Percentiles rank a stretch among this genome's conserved stretches.
phyloP scores from a whole-genome alignment of 2,888 invertebrate species.

The Saturnia pavonia region DNA sequence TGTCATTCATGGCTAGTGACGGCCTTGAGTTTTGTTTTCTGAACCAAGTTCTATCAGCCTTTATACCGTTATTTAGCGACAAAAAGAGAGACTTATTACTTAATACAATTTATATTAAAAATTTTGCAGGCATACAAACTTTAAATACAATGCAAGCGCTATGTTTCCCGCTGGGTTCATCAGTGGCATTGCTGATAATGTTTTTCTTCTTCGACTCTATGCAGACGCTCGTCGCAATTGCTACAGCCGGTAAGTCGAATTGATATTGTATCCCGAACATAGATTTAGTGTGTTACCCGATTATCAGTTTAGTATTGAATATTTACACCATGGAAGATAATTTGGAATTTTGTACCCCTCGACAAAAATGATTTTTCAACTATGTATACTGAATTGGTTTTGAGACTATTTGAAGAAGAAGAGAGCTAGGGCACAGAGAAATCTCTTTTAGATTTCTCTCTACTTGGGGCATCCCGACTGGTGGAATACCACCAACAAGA shows the following conservation, averaged over 20 bases:
- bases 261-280: neutral
- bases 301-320: neutral
- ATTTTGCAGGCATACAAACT: constrained; percentile 89
- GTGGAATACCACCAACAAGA: no score
- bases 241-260: constrained; percentile 94
- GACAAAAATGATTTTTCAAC: no score
- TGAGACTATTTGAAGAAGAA: no score
- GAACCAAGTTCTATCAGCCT: no score
- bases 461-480: no score
- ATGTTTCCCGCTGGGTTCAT: constrained; percentile 97
- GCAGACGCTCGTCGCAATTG: constrained; percentile 97
- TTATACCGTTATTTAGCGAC: no score
- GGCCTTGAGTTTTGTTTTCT: no score
- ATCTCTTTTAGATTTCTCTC: no score
- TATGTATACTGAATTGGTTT: no score
- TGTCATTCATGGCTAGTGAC: no score
- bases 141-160: constrained; percentile 98
- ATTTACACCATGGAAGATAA: neutral
- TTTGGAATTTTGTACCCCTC: no score
- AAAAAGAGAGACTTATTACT: neutral
- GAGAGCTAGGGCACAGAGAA: no score
- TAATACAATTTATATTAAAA: neutral
- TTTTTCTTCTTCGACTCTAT: constrained; percentile 99
- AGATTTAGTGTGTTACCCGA: neutral
- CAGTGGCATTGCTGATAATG: constrained; percentile 97